phyloP scores from a whole-genome alignment of 2,888 invertebrate species.

The Ophion ellenae region DNA sequence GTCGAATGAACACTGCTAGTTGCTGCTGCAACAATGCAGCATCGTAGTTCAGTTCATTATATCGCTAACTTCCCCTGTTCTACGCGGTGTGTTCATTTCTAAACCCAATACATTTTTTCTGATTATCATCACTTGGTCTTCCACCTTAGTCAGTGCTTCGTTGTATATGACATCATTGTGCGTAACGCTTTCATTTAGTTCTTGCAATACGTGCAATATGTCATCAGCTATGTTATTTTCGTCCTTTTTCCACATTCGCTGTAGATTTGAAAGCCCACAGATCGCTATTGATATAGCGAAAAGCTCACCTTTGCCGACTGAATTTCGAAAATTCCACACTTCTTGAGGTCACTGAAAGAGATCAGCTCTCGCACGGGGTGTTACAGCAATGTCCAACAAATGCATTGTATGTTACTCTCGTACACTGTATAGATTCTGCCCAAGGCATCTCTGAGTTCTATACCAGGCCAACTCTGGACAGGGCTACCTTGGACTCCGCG shows the following conservation, averaged over 20 bases:
- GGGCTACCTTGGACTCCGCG: too few relatives aligned
- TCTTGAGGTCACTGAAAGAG: too few relatives aligned
- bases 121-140: constrained; percentile 70
- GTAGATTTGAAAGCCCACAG: constrained; percentile 72
- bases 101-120: constrained; percentile 69
- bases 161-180: constrained; percentile 72
- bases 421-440: too few relatives aligned
- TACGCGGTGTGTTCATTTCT: constrained; percentile 70
- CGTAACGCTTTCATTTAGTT: constrained; percentile 67
- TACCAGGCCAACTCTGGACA: too few relatives aligned
- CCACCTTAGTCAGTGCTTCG: constrained; percentile 73
- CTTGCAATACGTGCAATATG: constrained; percentile 54
- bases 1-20: background rate
- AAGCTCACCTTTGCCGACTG: constrained; percentile 71
- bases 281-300: constrained; percentile 75
- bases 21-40: background rate
- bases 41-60: background rate
- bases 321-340: too few relatives aligned
- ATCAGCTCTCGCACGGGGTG: too few relatives aligned
- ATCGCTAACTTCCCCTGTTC: background rate
- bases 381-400: too few relatives aligned
- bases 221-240: constrained; percentile 74
- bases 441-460: too few relatives aligned
- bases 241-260: constrained; percentile 74
- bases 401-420: too few relatives aligned